phyloP scores from a whole-genome alignment of 2,888 invertebrate genomes.

The Tridacna crocea region DNA sequence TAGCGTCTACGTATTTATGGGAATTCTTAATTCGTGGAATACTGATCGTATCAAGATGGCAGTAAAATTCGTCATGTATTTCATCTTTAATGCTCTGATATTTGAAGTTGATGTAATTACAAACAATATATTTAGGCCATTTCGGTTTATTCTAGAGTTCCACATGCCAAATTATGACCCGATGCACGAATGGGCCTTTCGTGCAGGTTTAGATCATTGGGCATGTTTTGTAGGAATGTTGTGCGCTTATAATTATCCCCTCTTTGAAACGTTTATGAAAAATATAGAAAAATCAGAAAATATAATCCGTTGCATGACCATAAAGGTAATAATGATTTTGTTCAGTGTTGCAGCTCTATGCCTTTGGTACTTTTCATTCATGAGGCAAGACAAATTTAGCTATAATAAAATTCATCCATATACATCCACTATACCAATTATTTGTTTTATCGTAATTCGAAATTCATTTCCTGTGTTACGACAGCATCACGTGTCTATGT shows the following conservation, averaged over 20 bases:
- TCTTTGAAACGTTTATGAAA: conserved; percentile 71
- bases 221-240: conserved; percentile 77
- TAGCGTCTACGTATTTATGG: conserved; percentile 75
- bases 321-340: conserved; percentile 42
- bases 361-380: conserved; percentile 66
- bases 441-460: conserved; percentile 71
- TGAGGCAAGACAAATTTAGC: conserved; percentile 64
- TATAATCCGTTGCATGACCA: conserved; percentile 10
- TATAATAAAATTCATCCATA: conserved; percentile 75
- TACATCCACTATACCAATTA: conserved; percentile 70
- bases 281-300: conserved; percentile 63
- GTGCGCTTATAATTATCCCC: conserved; percentile 79
- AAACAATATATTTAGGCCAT: conserved; percentile 67
- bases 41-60: conserved; percentile 68
- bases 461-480: conserved; percentile 71
- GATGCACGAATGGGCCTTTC: conserved; percentile 76
- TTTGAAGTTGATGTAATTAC: conserved; percentile 72
- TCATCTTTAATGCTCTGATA: conserved; percentile 67
- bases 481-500: conserved; percentile 68
- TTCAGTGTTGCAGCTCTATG: conserved; percentile 29
- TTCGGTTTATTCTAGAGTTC: conserved; percentile 68
- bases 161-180: conserved; percentile 57
- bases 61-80: conserved; percentile 71
- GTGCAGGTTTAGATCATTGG: conserved; percentile 77
- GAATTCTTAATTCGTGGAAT: conserved; percentile 70